Percentiles rank a stretch among this genome's conserved stretches.
phyloP scores from a whole-genome alignment of 2,113 vertebrate species.

The Amphiprion ocellaris region DNA sequence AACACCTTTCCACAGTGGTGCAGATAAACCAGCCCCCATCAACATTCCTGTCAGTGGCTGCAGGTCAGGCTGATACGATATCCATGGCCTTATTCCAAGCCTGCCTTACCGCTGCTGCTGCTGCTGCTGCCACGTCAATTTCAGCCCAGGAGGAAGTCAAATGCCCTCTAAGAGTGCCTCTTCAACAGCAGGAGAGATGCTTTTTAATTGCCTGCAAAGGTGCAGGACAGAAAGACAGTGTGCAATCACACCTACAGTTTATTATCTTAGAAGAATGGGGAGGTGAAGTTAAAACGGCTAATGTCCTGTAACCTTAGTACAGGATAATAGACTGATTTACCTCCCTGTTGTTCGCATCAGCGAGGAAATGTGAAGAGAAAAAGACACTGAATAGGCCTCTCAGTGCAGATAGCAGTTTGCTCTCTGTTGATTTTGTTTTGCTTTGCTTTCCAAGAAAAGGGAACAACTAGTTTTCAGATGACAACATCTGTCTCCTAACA shows the following conservation, averaged over 20 bases:
- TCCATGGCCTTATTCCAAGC: constrained; percentile 70
- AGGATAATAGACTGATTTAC: background rate
- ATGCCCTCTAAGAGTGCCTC: constrained; percentile 60
- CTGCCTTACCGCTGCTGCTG: constrained; percentile 27
- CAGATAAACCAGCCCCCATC: constrained; percentile 72
- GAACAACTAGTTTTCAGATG: background rate
- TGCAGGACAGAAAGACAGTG: constrained; percentile 23
- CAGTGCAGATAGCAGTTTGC: background rate
- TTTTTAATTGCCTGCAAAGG: constrained; percentile 58
- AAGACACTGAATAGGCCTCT: background rate
- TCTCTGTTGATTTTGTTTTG: background rate
- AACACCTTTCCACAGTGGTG: constrained; percentile 42
- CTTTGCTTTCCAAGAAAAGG: constrained; percentile 14
- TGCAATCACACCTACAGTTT: constrained; percentile 19
- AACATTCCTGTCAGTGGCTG: constrained; percentile 72
- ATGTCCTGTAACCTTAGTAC: constrained; percentile 4
- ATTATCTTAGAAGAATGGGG: constrained; percentile 18
- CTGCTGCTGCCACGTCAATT: constrained; percentile 41
- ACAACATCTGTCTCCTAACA: constrained; percentile 11
- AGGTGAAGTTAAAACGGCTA: background rate
- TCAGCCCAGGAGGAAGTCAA: constrained; percentile 50
- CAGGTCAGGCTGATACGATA: constrained; percentile 61
- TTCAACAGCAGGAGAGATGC: constrained; percentile 39
- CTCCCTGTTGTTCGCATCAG: background rate
- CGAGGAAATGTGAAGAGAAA: too few relatives aligned